A percentile compares a stretch with the other conserved stretches of the same genome.
Evolutionary conservation across 2,797 vertebrate species (phyloP).

Genomic region (Siniperca scherzeri): DNA sequence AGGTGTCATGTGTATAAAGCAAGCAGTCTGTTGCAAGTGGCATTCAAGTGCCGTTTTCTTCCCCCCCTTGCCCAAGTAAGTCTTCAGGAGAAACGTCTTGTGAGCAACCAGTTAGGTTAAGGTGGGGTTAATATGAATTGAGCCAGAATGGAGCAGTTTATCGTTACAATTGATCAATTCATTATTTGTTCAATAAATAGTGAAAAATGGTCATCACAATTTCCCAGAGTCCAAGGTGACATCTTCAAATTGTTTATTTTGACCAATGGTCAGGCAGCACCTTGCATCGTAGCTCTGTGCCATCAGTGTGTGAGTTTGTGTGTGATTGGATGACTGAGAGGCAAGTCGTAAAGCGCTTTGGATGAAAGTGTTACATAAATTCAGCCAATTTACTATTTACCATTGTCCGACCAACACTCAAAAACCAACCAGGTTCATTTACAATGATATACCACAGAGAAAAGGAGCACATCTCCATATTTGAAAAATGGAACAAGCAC

Average conservation of each 20-base stretch:
- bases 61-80: conserved; percentile 9
- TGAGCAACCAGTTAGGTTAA: neutral
- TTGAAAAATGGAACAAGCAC: neutral
- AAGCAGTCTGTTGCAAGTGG: conserved; percentile 44
- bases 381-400: neutral
- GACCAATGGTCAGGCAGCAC: neutral
- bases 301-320: neutral
- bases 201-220: neutral
- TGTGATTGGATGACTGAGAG: neutral
- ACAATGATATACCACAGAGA: neutral
- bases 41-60: conserved; percentile 20
- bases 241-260: neutral
- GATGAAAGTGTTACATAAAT: neutral
- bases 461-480: neutral
- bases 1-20: conserved; percentile 54
- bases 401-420: neutral
- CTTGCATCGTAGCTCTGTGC: neutral
- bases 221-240: neutral
- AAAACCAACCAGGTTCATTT: neutral
- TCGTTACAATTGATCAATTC: neutral
- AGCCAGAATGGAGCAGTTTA: neutral
- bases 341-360: neutral
- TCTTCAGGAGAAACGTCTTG: conserved; percentile 13
- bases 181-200: neutral
- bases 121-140: conserved; percentile 2